Percentiles rank a stretch among this genome's conserved stretches.
phyloP scores from a whole-genome alignment of 2,113 vertebrate species.

The Heterotilapia buettikoferi region DNA sequence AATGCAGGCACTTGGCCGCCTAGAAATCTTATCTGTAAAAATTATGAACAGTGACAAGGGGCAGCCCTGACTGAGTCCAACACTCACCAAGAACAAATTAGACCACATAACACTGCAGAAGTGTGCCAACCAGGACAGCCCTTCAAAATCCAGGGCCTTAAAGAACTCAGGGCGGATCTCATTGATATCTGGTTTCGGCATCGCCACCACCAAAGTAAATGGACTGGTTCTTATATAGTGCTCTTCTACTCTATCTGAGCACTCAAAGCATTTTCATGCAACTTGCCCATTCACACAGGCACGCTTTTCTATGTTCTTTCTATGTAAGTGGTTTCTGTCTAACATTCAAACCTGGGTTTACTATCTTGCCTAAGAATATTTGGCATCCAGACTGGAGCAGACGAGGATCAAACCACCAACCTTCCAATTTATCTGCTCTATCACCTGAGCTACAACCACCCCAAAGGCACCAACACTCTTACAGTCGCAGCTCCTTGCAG shows the following conservation, averaged over 20 bases:
- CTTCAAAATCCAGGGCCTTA: not conserved
- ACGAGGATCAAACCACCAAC: not conserved
- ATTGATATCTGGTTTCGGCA: not conserved
- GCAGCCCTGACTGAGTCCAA: not conserved
- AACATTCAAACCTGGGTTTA: not conserved
- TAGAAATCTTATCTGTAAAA: not conserved
- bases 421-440: not conserved
- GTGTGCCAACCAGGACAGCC: not conserved
- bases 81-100: not conserved
- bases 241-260: not conserved
- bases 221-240: not conserved
- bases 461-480: not conserved
- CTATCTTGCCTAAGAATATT: not conserved
- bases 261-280: not conserved
- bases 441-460: not conserved
- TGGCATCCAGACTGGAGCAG: not conserved
- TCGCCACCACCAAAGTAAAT: not conserved
- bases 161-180: not conserved
- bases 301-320: not conserved
- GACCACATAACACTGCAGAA: not conserved
- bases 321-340: not conserved
- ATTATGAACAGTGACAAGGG: not conserved
- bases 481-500: not conserved
- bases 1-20: not conserved
- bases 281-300: not conserved